phyloP scores from a whole-genome alignment of 2,113 vertebrate genomes.

The Oryzias curvinotus region DNA sequence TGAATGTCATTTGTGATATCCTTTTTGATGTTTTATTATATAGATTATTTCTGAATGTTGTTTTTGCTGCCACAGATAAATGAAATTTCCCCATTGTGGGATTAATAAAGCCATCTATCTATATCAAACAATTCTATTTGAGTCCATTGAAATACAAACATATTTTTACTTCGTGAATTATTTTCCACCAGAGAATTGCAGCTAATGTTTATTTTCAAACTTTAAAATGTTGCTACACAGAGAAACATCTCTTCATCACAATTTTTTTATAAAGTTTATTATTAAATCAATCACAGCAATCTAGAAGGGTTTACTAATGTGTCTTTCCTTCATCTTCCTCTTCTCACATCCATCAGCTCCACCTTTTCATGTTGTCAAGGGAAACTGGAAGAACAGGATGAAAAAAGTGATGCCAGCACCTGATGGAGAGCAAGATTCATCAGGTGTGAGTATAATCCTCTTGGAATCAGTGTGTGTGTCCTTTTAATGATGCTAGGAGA shows the following conservation, averaged over 20 bases:
- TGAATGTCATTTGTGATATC: too few species aligned
- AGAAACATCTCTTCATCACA: background rate
- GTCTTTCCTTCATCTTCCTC: slow-evolving; percentile 8
- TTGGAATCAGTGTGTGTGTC: background rate
- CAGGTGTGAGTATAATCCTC: slow-evolving; percentile 29
- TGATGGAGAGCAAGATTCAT: slow-evolving; percentile 40
- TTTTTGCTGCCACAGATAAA: too few species aligned
- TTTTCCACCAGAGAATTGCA: background rate
- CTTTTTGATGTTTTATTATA: too few species aligned
- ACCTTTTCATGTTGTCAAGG: slow-evolving; percentile 53
- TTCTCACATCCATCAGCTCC: slow-evolving; percentile 12
- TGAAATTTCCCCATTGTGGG: too few species aligned
- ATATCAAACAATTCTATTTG: too few species aligned
- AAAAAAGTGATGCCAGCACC: slow-evolving; percentile 44
- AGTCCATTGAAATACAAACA: too few species aligned
- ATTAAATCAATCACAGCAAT: background rate
- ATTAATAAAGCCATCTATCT: too few species aligned
- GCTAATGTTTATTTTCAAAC: too few species aligned
- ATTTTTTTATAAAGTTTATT: background rate
- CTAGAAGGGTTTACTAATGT: background rate
- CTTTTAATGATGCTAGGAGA: background rate
- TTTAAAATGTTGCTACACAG: background rate
- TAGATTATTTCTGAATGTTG: too few species aligned
- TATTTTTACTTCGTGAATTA: background rate
- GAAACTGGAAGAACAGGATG: slow-evolving; percentile 48